Percentiles rank a stretch among this genome's conserved stretches.
Evolutionary conservation across 1,140 invertebrate genomes (phyloP).

Genomic region (Choristoneura fumiferana): DNA sequence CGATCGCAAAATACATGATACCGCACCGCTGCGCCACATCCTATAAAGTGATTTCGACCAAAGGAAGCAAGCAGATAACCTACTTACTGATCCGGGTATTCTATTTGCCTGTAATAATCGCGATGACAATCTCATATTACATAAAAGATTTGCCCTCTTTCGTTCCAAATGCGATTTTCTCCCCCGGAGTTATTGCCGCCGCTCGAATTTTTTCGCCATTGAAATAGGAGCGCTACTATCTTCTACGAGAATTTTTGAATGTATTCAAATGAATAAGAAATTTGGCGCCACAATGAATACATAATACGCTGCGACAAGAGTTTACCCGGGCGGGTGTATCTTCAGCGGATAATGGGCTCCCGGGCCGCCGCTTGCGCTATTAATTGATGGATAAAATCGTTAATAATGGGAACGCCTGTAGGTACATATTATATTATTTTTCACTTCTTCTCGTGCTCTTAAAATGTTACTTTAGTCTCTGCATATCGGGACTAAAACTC

Average conservation of each 20-base stretch:
- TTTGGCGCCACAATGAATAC: constrained; percentile 59
- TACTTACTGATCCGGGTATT: constrained; percentile 77
- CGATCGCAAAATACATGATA: constrained; percentile 6
- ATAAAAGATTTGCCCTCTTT: constrained; percentile 78
- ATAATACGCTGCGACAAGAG: constrained; percentile 40
- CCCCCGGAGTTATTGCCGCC: constrained; percentile 69
- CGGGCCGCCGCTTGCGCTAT: neutral
- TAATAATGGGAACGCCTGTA: constrained; percentile 1
- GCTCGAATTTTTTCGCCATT: constrained; percentile 70
- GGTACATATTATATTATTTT: too few relatives aligned
- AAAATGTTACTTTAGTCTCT: too few relatives aligned
- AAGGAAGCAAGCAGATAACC: constrained; percentile 75
- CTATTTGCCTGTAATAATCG: constrained; percentile 78
- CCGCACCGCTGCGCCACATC: constrained; percentile 50
- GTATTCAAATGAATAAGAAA: constrained; percentile 71
- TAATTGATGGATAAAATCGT: constrained; percentile 22
- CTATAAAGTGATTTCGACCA: constrained; percentile 70
- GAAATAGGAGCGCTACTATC: constrained; percentile 58
- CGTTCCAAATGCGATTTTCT: constrained; percentile 76
- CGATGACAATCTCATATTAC: constrained; percentile 78
- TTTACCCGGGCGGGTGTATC: constrained; percentile 18
- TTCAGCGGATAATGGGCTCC: constrained; percentile 3
- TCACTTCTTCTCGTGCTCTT: too few relatives aligned
- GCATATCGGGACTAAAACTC: too few relatives aligned
- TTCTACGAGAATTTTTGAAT: constrained; percentile 68